phyloP scores from a whole-genome alignment of 1,140 invertebrate genomes.

The Fopius arisanus region DNA sequence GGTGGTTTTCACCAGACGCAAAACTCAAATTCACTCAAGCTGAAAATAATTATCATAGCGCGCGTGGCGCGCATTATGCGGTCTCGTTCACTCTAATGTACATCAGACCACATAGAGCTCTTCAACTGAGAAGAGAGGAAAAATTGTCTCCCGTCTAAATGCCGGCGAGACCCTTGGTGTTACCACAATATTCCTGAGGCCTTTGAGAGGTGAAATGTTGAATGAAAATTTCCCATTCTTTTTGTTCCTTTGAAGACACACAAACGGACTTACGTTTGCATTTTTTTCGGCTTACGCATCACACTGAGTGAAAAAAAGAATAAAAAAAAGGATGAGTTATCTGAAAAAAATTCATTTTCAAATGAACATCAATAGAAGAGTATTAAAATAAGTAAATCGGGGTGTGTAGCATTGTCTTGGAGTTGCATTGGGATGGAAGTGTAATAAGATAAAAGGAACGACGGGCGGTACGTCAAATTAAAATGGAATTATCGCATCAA shows the following conservation, averaged over 20 bases:
- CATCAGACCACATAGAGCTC: background rate
- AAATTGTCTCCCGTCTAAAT: background rate
- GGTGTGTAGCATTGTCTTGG: background rate
- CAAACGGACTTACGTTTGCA: background rate
- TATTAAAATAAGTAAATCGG: background rate
- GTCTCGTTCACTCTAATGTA: background rate
- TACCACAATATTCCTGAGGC: background rate
- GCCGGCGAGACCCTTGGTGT: background rate
- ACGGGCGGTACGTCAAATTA: slow-evolving; percentile 52
- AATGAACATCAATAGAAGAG: too few relatives aligned
- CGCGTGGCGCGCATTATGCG: background rate
- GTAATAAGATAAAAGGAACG: background rate
- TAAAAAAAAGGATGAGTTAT: too few relatives aligned
- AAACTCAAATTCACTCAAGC: background rate
- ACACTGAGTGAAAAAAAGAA: background rate
- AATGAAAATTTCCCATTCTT: background rate
- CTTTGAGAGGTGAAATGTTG: background rate
- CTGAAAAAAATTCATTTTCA: too few relatives aligned
- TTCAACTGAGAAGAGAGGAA: background rate
- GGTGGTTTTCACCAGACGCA: background rate
- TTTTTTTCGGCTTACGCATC: background rate
- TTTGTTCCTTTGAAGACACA: background rate
- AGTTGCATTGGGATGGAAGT: background rate
- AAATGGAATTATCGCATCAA: slow-evolving; percentile 56
- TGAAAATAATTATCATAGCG: background rate